Percentiles rank a stretch among this genome's conserved stretches.
These are phyloP conservation scores for Folsomia manolachei DNA, from an alignment of 2,888 invertebrate species.

Conservation along the genomic window DNA sequence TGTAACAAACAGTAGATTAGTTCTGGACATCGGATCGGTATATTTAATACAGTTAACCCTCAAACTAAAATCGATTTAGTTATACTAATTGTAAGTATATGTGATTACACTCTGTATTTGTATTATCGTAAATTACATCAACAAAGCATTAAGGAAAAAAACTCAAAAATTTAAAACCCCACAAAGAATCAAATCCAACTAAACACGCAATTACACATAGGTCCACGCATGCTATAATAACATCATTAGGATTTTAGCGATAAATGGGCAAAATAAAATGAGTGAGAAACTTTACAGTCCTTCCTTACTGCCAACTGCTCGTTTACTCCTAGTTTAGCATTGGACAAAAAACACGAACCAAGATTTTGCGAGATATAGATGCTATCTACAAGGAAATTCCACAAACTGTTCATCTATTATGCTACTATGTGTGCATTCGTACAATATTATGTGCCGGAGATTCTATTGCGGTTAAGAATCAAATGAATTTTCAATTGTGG, in stretches of 20 bases:
- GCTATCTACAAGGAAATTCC: conserved; percentile 1
- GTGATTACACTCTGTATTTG: too few species aligned
- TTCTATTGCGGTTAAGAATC: neutral
- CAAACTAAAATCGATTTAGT: too few species aligned
- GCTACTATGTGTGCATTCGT: neutral
- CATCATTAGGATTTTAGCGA: neutral
- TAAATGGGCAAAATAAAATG: neutral
- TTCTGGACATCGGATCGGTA: too few species aligned
- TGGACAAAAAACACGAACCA: neutral
- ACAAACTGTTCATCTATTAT: neutral
- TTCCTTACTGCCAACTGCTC: neutral
- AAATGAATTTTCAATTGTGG: too few species aligned
- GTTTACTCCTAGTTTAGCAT: neutral
- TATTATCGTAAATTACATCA: too few species aligned
- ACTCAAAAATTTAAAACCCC: too few species aligned
- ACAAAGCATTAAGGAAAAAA: too few species aligned
- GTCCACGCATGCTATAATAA: neutral
- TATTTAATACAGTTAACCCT: too few species aligned
- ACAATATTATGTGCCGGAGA: neutral
- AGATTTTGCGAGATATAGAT: neutral
- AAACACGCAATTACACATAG: neutral
- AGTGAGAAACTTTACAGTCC: neutral
- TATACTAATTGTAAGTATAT: too few species aligned
- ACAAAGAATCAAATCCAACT: too few species aligned
- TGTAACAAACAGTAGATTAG: too few species aligned